These are phyloP conservation scores for Raja brachyura DNA, from an alignment of 2,113 vertebrate species.

Conservation along the genomic window DNA sequence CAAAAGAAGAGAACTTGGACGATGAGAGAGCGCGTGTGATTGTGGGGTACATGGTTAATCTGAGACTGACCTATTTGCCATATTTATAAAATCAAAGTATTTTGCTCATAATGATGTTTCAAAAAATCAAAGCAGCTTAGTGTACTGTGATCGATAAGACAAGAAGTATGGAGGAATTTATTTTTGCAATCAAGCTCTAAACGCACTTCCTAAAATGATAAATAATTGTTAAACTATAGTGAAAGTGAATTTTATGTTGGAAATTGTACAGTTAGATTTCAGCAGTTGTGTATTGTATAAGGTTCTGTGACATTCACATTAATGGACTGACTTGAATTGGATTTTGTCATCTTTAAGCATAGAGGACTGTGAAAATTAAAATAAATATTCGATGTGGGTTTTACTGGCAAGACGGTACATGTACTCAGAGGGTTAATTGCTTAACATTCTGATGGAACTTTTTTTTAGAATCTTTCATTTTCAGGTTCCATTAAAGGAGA, in stretches of 20 bases:
- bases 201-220: neutral
- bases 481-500: constrained; percentile 34
- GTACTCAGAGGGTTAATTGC: neutral
- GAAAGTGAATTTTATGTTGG: neutral
- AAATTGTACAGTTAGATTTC: neutral
- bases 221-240: neutral
- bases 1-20: neutral
- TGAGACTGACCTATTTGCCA: neutral
- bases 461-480: constrained; percentile 15
- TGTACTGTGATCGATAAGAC: neutral
- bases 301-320: neutral
- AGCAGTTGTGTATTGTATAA: neutral
- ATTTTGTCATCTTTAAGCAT: neutral
- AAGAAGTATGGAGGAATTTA: neutral
- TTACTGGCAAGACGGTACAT: neutral
- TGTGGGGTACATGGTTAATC: neutral
- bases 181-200: neutral
- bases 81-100: neutral
- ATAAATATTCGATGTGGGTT: neutral
- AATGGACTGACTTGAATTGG: neutral
- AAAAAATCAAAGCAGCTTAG: neutral
- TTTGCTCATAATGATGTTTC: neutral
- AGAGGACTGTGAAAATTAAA: neutral
- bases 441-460: neutral
- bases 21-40: neutral